Conservation (phyloP, 1,140 invertebrate genomes). For the Euwallacea similis region DNA sequence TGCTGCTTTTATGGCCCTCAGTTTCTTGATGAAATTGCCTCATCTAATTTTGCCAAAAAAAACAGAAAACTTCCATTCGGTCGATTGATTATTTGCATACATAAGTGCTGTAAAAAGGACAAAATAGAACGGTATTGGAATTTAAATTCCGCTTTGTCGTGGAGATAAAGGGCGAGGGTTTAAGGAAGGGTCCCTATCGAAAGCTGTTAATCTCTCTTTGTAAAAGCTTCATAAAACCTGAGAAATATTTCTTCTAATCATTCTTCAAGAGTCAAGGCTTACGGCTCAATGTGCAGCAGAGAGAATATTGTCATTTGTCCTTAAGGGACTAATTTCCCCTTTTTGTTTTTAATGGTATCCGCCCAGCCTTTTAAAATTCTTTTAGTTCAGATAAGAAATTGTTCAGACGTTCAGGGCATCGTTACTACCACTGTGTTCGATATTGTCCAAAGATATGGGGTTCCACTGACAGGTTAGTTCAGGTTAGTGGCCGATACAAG, state of each 20-base stretch:
- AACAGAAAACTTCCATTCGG: slow-evolving; percentile 1
- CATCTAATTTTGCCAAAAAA: slow-evolving; percentile 6
- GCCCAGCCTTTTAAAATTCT: not conserved
- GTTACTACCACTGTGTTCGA: no score
- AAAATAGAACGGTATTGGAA: no score
- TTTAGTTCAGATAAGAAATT: not conserved
- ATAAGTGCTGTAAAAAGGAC: not conserved
- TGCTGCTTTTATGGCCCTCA: slow-evolving; percentile 4
- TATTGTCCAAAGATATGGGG: no score
- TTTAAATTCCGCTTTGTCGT: no score
- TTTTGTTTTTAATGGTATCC: not conserved
- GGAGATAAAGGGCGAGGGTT: no score
- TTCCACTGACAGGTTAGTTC: no score
- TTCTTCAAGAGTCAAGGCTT: not conserved
- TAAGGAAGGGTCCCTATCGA: no score
- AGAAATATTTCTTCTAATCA: not conserved
- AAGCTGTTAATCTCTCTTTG: no score
- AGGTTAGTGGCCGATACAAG: no score
- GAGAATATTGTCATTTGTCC: not conserved
- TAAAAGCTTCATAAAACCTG: no score
- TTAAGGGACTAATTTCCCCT: slow-evolving; percentile 7
- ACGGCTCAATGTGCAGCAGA: not conserved
- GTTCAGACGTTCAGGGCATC: not conserved
- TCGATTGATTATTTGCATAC: slow-evolving; percentile 8
- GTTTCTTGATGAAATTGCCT: slow-evolving; percentile 9